A percentile compares a stretch with the other conserved stretches of the same genome.
Evolutionary conservation across 30 jellyfish, hydroid and myxozoan genomes (phyloP).

Genomic region (Rhopilema esculentum): DNA sequence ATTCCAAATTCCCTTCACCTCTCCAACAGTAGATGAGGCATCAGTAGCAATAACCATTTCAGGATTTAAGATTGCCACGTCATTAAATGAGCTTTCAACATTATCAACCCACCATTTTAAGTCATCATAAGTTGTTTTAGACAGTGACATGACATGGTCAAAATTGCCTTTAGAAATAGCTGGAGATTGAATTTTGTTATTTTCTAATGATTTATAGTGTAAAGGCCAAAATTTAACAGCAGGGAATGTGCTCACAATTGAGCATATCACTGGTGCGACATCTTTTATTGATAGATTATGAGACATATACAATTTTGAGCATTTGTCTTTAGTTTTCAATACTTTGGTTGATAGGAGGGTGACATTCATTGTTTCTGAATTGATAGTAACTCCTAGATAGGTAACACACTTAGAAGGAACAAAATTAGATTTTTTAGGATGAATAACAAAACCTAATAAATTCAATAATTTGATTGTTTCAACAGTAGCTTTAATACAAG

Average conservation of each 20-base stretch:
- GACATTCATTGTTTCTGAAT: conserved; percentile 7
- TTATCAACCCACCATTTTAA: conserved; percentile 46
- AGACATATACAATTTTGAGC: background rate
- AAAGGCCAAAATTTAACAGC: conserved; percentile 50
- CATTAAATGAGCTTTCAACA: conserved; percentile 26
- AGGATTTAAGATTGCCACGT: background rate
- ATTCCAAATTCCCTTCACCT: background rate
- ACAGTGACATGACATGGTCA: background rate
- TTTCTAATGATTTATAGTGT: conserved; percentile 38
- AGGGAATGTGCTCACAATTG: conserved; percentile 21
- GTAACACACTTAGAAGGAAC: conserved; percentile 11
- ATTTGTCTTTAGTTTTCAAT: background rate
- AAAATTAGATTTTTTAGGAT: conserved; percentile 24
- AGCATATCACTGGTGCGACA: conserved; percentile 3
- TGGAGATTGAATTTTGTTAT: conserved; percentile 2
- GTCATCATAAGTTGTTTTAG: background rate
- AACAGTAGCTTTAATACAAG: background rate
- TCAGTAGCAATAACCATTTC: conserved; percentile 3
- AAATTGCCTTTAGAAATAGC: conserved; percentile 11
- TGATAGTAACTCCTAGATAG: conserved; percentile 19
- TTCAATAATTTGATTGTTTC: background rate
- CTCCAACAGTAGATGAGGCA: background rate
- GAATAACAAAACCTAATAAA: conserved; percentile 18
- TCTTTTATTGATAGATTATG: background rate
- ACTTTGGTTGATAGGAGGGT: background rate